Evolutionary conservation across 2,888 invertebrate genomes (phyloP).

Genomic region (Pegoplata infirma): DNA sequence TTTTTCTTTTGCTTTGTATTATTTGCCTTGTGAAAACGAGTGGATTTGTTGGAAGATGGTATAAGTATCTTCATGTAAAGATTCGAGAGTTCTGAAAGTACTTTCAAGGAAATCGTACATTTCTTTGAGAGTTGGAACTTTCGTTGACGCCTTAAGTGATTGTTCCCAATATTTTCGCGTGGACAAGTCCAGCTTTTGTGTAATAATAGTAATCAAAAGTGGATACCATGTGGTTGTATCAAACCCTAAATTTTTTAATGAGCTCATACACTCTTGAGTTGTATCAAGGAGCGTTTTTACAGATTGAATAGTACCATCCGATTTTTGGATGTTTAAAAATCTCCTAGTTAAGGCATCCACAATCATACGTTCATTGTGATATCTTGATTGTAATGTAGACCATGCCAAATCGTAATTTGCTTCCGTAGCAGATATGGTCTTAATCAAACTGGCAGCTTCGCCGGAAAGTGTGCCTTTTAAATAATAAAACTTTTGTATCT

Average conservation of each 20-base stretch:
- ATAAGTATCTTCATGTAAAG: not conserved
- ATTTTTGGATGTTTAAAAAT: not conserved
- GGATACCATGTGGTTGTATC: not conserved
- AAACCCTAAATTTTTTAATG: not conserved
- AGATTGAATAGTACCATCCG: not conserved
- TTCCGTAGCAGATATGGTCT: not conserved
- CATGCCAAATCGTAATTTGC: not conserved
- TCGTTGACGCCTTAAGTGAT: conserved; percentile 22
- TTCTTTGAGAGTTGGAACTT: not conserved
- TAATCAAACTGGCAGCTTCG: not conserved
- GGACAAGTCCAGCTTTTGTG: conserved; percentile 15
- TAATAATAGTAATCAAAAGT: not conserved
- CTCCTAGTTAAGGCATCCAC: not conserved
- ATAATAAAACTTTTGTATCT: not conserved
- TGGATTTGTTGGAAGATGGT: not conserved
- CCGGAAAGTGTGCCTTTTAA: not conserved
- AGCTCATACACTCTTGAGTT: not conserved
- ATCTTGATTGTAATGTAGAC: not conserved
- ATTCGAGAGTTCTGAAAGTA: conserved; percentile 12
- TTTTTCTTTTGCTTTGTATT: not conserved
- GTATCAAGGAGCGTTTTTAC: not conserved
- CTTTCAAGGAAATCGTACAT: conserved; percentile 17
- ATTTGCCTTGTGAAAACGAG: not conserved
- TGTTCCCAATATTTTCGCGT: conserved; percentile 7
- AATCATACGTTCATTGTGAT: not conserved